These are phyloP conservation scores for Anseranas semipalmata DNA, from an alignment of 2,113 vertebrate genomes.

Conservation along the genomic window DNA sequence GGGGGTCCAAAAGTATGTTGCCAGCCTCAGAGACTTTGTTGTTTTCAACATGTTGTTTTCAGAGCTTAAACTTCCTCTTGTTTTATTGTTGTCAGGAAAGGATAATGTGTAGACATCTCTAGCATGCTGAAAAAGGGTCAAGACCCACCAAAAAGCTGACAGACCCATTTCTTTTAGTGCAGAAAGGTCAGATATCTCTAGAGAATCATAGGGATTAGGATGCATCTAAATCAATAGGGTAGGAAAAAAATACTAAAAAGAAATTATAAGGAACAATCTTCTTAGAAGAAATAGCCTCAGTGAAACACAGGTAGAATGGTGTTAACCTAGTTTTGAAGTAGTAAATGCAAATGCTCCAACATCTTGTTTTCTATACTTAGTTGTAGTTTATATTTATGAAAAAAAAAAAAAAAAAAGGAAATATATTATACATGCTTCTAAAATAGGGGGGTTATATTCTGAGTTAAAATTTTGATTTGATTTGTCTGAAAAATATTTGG, in stretches of 20 bases:
- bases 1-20: neutral
- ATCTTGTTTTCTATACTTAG: neutral
- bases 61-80: neutral
- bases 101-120: neutral
- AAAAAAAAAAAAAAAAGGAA: neutral
- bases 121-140: neutral
- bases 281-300: neutral
- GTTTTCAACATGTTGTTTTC: neutral
- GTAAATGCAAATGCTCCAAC: neutral
- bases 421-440: neutral
- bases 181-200: neutral
- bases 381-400: neutral
- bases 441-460: fast-evolving
- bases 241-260: neutral
- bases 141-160: neutral
- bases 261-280: neutral
- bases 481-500: neutral
- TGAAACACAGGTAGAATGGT: neutral
- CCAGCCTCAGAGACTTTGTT: neutral
- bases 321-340: neutral
- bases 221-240: neutral
- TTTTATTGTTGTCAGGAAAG: neutral
- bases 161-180: neutral
- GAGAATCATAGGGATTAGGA: neutral
- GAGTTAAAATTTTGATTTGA: neutral